Evolutionary conservation across 2,888 invertebrate species (phyloP), one percentile per base, ranked within the genome.

Genomic region (Andrena camellia): DNA sequence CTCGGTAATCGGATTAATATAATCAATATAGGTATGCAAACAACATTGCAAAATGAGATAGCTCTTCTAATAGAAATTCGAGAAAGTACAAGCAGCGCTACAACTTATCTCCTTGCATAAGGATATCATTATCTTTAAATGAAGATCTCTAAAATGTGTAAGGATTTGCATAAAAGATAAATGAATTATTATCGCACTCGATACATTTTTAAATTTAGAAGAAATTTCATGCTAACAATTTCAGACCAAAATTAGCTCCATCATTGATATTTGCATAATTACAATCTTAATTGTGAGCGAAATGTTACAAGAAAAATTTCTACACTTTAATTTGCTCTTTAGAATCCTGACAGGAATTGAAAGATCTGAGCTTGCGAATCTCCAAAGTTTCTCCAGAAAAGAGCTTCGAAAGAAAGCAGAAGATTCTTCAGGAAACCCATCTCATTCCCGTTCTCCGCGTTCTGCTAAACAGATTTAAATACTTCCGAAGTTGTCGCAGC

Each of bases 381-480:
- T 17, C 29, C 23, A 42, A 42, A 70, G 63, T 23, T 63, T n/a
- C 10, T 23, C 29, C 3, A 6, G 60, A 62, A 69, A 48, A 35
- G n/a, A 33, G 59, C 50, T 26, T 10, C 33, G 17, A 2, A n/a
- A n/a, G 23, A 33, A 2, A n/a, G 29, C 10, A 33, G 4, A 33
- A 59, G 50, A 60, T 75, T 72, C 63, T 72, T 76, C 68, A 20
- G 17, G n/a, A 75, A 75, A 23, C 48, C 17, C 54, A 26, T 48
- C 60, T 23, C 42, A 26, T n/a, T 68, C 57, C 8, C n/a, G 33
- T 68, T 68, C 70, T 10, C 42, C 1, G 0, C 33, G 52, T 62
- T 81, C 50, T 69, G 35, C 60, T 69, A 75, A 78, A 78, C 20
- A 66, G 73, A 82, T 82, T 74, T 63, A 78, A 78, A 82, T 78